Base-by-base conservation (phyloP, 2,888 invertebrate species). In the Drosophila anceps region DNA sequence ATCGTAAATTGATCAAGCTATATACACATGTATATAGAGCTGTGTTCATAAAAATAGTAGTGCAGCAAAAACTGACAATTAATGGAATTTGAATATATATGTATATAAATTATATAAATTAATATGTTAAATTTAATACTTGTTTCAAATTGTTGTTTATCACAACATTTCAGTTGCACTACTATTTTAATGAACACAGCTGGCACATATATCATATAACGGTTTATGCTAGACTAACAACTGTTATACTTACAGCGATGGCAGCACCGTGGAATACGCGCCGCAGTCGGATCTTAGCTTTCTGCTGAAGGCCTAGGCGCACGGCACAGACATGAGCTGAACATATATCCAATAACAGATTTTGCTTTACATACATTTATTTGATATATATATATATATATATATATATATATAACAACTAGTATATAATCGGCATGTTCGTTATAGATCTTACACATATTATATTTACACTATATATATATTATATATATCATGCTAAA, bases 241-340 rank as follows among this genome's bases (percentile, higher is more conserved):
- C 5, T 39, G 12, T 74, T 57, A 77, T 63, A 94, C 94, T 81
- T 91, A 96, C 91, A 96, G 96, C 70, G 93, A 93, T 54, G 91
- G 93, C 71, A 90, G 92, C 27, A 94, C 95, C 65, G 88, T 91
- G 68, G 95, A 95, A 88, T 94, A 93, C 89, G 91, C 93, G 53
- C 93, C 94, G 46, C 94, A 94, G 46, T 92, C 94, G 18, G 95
- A 96, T 93, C 91, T 96, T 50, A 95, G 95, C 81, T 95, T 94
- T 90, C 93, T 95, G 63, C 84, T 91, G 12, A 39, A 73, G 15
- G 18, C 51, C 15, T 55, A 54, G 31, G 18, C 43, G 7, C 12
- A 0, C 1, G 8, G 9, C 8, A 15, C 44, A 24, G 44, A 15
- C 24, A 24, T 15, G 15, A 15, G 4, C 46, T 10, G 15, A 9